These are phyloP conservation scores for Peromyscus nudipes DNA, from an alignment of 2,797 vertebrate species.

Conservation along the genomic window DNA sequence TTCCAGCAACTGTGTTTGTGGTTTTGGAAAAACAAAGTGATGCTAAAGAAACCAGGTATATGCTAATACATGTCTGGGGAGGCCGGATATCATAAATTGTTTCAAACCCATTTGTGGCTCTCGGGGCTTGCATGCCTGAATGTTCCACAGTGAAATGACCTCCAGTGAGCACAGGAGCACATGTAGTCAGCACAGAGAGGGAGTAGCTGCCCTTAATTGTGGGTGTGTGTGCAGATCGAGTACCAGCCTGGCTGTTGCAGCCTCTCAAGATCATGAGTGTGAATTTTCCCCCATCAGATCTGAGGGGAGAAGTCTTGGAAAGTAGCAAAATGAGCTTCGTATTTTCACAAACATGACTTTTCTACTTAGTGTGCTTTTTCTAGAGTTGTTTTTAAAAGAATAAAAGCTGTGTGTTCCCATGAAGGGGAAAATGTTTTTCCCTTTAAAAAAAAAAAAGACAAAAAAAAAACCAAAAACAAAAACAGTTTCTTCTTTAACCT, in stretches of 20 bases:
- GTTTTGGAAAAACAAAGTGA: constrained; percentile 93
- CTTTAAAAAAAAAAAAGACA: not conserved
- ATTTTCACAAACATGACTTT: constrained; percentile 17
- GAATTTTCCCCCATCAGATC: not conserved
- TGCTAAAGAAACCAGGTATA: constrained; percentile 93
- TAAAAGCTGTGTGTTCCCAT: not conserved
- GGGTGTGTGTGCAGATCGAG: not conserved
- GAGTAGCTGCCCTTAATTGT: not conserved
- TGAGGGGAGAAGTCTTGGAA: constrained; percentile 19
- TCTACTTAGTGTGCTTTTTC: accelerated
- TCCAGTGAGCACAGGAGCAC: constrained; percentile 77
- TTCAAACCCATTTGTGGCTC: constrained; percentile 88
- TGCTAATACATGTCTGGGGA: constrained; percentile 90
- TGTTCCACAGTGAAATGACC: constrained; percentile 81
- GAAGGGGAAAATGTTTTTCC: not conserved
- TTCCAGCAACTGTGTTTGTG: constrained; percentile 92
- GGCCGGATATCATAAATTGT: constrained; percentile 91
- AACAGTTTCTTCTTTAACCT: constrained; percentile 48
- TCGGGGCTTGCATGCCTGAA: constrained; percentile 85
- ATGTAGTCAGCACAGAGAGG: constrained; percentile 70
- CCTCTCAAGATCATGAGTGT: not conserved
- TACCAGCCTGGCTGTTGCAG: not conserved
- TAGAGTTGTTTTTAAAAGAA: not conserved
- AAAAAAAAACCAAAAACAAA: not conserved
- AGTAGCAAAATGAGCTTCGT: not conserved